Percentiles rank a stretch among this genome's conserved stretches.
Conservation (phyloP, 2,888 invertebrate genomes). For the Folsomia candida region DNA sequence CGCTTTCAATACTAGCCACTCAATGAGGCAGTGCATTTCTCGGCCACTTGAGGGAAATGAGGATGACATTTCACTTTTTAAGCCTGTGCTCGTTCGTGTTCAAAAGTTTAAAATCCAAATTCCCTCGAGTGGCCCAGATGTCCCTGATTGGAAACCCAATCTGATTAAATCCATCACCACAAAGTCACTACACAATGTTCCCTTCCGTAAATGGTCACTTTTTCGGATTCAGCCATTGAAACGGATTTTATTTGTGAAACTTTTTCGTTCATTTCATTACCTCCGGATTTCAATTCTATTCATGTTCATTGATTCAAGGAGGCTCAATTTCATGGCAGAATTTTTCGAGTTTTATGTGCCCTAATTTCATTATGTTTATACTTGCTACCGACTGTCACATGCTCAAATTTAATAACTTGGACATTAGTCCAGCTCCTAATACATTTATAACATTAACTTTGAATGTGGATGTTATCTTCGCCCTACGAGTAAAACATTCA, state of each 20-base stretch:
- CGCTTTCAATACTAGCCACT: neutral
- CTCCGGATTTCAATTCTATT: neutral
- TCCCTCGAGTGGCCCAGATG: slow-evolving; percentile 14
- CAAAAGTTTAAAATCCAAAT: slow-evolving; percentile 16
- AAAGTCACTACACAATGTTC: neutral
- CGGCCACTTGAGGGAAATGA: slow-evolving; percentile 6
- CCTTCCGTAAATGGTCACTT: neutral
- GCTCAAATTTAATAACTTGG: neutral
- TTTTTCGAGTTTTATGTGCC: too few relatives aligned
- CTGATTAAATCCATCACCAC: slow-evolving; percentile 14
- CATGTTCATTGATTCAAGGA: neutral
- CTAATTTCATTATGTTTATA: neutral
- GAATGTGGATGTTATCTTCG: too few relatives aligned
- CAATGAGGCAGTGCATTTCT: neutral
- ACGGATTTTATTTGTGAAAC: neutral
- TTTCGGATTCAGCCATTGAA: neutral
- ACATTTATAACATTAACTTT: too few relatives aligned
- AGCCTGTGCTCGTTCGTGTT: slow-evolving; percentile 5
- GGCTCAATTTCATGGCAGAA: neutral
- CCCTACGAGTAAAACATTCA: too few relatives aligned
- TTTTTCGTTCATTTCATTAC: neutral
- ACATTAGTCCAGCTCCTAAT: too few relatives aligned
- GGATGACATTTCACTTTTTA: slow-evolving; percentile 21
- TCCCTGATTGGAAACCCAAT: slow-evolving; percentile 13
- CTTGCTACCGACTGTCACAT: neutral